Conservation (phyloP, 2,888 invertebrate species). For the Crematogaster levior region DNA sequence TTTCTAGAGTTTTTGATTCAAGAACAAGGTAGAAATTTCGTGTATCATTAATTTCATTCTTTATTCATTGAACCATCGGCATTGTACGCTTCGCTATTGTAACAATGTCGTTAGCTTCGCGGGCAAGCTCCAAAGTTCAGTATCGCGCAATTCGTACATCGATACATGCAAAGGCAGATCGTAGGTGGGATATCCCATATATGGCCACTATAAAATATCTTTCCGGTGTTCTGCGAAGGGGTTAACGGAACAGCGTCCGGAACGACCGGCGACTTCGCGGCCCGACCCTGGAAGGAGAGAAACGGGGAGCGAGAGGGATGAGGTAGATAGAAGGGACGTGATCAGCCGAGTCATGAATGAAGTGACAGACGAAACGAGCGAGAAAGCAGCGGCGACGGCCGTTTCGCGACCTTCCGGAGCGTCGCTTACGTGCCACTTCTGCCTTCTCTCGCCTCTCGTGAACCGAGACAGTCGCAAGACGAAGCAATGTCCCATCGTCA, state of each 20-base stretch:
- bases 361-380: constrained; percentile 65
- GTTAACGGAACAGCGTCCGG: constrained; percentile 40
- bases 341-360: constrained; percentile 72
- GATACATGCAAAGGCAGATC: background rate
- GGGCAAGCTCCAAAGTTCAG: background rate
- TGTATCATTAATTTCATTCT: background rate
- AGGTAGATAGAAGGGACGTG: constrained; percentile 59
- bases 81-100: background rate
- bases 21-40: background rate
- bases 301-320: constrained; percentile 85
- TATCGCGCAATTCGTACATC: background rate
- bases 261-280: constrained; percentile 20
- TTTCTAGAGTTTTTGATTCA: too few relatives aligned
- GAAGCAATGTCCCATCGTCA: background rate
- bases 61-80: background rate
- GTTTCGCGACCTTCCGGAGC: constrained; percentile 78
- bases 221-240: constrained; percentile 4
- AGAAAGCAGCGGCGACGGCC: constrained; percentile 57
- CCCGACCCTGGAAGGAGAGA: constrained; percentile 46
- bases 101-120: background rate
- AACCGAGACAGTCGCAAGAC: constrained; percentile 14
- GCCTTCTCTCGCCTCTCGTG: constrained; percentile 48
- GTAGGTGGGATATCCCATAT: background rate
- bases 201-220: constrained; percentile 3
- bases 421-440: constrained; percentile 74